Evolutionary conservation across 2,888 invertebrate species (phyloP), one percentile per base, ranked within the genome.

Genomic region (Melikaiella ostensackeni): DNA sequence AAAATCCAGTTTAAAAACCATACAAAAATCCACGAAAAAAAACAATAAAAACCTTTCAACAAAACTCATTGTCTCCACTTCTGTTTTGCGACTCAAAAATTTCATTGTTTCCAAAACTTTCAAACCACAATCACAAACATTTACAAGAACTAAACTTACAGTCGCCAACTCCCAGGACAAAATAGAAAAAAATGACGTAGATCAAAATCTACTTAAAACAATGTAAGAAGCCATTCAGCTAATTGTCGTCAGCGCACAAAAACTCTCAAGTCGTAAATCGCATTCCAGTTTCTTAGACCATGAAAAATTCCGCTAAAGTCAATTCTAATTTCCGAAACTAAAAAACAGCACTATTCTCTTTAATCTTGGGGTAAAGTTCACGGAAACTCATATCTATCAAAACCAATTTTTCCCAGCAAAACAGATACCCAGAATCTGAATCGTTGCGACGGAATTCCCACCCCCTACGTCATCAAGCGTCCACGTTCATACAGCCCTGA

Each of bases 401-500:
- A 50, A n/a, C 50, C 2, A 9, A 50, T n/a, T 16, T n/a, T 46
- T n/a, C 46, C 19, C 46, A 19, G 46, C 19, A n/a, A 46, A 46
- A 46, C 46, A 50, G 8, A 50, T 50, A n/a, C 9, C 55, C 9
- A 55, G 21, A 30, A 9, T 50, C 30, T 19, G n/a, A 30, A 70
- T 50, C n/a, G 50, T 50, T 33, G 50, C 70, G 50, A 50, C 46
- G 33, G 30, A 55, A 50, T 70, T 70, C 50, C 50, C 50, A 70
- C 70, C 70, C 70, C 50, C 46, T 50, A 50, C 50, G 50, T 50
- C 50, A 46, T 50, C 50, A 30, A 27, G 46, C 70, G 30, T 70
- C 50, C 30, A 33, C 6, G 33, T 50, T 70, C 30, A 46, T 70
- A 86, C 85, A 83, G 82, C 77, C 82, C 82, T 81, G 84, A 83